phyloP scores from a whole-genome alignment of 2,888 invertebrate species.

The Chironomus tentans region DNA sequence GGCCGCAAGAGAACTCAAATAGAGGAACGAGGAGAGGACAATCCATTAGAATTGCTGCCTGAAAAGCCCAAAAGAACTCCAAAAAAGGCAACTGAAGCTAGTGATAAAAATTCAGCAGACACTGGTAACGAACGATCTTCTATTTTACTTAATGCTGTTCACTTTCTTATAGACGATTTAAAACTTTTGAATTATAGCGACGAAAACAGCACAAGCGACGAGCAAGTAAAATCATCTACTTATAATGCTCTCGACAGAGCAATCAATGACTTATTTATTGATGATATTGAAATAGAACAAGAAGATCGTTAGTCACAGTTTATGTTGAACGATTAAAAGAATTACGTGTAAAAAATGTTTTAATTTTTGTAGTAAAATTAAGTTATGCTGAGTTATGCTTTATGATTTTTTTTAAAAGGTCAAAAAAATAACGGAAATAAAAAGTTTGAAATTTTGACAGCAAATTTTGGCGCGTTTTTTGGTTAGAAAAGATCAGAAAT shows the following conservation, averaged over 20 bases:
- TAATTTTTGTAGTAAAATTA: background rate
- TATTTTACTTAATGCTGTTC: background rate
- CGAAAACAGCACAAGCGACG: background rate
- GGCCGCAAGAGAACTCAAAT: background rate
- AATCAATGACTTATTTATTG: background rate
- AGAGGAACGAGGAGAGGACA: background rate
- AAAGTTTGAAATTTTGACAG: background rate
- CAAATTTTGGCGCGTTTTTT: background rate
- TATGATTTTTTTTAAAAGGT: background rate
- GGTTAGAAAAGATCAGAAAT: background rate
- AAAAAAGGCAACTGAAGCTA: background rate
- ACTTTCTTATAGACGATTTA: background rate
- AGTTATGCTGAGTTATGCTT: background rate
- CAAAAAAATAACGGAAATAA: background rate
- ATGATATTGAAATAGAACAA: background rate
- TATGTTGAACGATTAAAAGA: background rate
- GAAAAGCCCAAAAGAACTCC: slow-evolving; percentile 13
- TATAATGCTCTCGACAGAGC: background rate
- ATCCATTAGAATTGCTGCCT: slow-evolving; percentile 15
- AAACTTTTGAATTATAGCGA: background rate
- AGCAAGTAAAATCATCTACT: background rate
- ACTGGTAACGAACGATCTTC: slow-evolving; percentile 4
- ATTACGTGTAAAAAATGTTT: background rate
- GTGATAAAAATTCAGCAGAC: background rate
- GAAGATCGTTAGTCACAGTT: background rate